phyloP scores from a whole-genome alignment of 2,113 vertebrate species.

The Melospiza georgiana region DNA sequence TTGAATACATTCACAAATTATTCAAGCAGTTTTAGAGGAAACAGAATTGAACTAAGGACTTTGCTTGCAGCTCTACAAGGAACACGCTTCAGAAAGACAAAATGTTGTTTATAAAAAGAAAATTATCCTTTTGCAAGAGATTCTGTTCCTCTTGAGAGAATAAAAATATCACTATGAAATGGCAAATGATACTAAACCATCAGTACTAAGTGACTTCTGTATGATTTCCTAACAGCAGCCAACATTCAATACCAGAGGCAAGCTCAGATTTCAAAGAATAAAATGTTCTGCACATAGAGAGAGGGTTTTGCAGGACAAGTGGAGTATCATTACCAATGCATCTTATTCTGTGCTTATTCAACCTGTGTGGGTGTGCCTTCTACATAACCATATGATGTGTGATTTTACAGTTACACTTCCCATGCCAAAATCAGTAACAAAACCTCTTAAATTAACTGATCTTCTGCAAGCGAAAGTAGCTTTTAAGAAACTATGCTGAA shows the following conservation, averaged over 20 bases:
- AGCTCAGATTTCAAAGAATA: conserved; percentile 32
- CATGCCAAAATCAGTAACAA: conserved; percentile 19
- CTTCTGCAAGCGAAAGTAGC: not conserved
- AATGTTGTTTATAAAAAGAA: not conserved
- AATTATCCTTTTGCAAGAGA: not conserved
- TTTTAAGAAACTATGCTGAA: not conserved
- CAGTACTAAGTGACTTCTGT: not conserved
- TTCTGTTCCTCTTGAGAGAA: not conserved
- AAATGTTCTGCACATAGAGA: not conserved
- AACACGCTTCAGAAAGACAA: not conserved
- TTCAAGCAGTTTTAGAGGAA: not conserved
- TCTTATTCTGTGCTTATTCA: conserved; percentile 10
- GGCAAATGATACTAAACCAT: not conserved
- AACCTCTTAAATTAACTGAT: conserved; percentile 14
- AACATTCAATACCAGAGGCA: not conserved
- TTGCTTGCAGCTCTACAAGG: not conserved
- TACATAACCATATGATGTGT: conserved; percentile 51
- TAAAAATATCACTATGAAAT: not conserved
- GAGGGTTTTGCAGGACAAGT: not conserved
- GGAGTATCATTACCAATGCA: conserved; percentile 14
- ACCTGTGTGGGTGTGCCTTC: not conserved
- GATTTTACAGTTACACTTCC: conserved; percentile 31
- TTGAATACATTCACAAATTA: not conserved
- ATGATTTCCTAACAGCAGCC: not conserved
- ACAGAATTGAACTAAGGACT: not conserved